Evolutionary conservation across 2,888 invertebrate species (phyloP).

Genomic region (Carpatolechia fugitivella): DNA sequence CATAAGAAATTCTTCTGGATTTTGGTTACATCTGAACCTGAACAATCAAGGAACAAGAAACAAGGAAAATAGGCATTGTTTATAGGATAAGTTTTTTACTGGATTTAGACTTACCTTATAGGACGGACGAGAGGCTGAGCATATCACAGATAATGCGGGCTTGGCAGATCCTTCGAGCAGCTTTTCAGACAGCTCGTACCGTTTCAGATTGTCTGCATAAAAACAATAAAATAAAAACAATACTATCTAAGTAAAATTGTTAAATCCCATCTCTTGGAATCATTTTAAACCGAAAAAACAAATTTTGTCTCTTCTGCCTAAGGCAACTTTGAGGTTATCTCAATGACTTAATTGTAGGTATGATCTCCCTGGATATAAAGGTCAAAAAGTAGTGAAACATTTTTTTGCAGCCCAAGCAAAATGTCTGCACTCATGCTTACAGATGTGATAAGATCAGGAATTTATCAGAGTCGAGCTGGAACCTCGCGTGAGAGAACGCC

Average conservation of each 20-base stretch:
- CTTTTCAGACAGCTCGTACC: constrained; percentile 73
- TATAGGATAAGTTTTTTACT: not conserved
- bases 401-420: not conserved
- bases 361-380: not conserved
- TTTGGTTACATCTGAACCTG: too few relatives aligned
- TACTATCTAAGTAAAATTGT: not conserved
- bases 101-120: constrained; percentile 59
- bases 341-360: constrained; percentile 32
- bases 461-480: not conserved
- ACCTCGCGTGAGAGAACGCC: constrained; percentile 41
- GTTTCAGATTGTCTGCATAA: constrained; percentile 61
- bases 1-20: too few relatives aligned
- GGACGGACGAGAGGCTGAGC: constrained; percentile 80
- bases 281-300: too few relatives aligned
- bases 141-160: constrained; percentile 80
- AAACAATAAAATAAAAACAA: constrained; percentile 21
- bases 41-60: too few relatives aligned
- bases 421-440: not conserved
- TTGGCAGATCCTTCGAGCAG: constrained; percentile 77
- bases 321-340: constrained; percentile 63
- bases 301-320: not conserved
- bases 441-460: constrained; percentile 5
- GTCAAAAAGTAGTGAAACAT: not conserved
- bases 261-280: not conserved
- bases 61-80: constrained; percentile 5